Conservation (phyloP, 2,888 invertebrate species). For the Drosophila kanekoi region DNA sequence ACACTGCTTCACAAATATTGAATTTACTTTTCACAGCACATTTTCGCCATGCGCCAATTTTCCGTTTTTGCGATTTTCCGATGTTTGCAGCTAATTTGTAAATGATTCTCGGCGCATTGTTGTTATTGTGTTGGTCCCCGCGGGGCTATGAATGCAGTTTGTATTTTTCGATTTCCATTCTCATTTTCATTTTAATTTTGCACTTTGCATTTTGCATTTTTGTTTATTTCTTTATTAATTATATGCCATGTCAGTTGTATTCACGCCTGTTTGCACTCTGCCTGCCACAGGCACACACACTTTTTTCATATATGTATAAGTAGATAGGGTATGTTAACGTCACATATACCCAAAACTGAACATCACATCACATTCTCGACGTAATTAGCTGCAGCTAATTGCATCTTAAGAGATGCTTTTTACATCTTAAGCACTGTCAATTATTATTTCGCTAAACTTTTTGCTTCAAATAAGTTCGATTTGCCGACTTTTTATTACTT, state of each 20-base stretch:
- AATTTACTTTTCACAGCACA: constrained; percentile 8
- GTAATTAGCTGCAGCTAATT: background rate
- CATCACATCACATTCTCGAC: background rate
- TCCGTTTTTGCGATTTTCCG: background rate
- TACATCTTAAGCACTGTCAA: too few relatives aligned
- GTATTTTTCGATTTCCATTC: constrained; percentile 14
- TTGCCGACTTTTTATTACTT: too few relatives aligned
- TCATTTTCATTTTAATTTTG: constrained; percentile 9
- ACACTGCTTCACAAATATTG: constrained; percentile 31
- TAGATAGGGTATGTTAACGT: too few relatives aligned
- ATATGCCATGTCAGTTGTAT: constrained; percentile 45
- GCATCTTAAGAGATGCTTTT: too few relatives aligned
- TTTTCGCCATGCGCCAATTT: constrained; percentile 6
- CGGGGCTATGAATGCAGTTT: constrained; percentile 14
- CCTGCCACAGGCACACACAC: constrained; percentile 15
- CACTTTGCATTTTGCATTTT: constrained; percentile 3
- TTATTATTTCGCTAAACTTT: too few relatives aligned
- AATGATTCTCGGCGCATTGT: constrained; percentile 55
- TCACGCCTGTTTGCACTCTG: constrained; percentile 39
- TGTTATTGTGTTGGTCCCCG: constrained; percentile 12
- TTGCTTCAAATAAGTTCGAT: too few relatives aligned
- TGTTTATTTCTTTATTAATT: constrained; percentile 25
- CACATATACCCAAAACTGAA: too few relatives aligned
- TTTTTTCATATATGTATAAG: background rate
- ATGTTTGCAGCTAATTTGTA: constrained; percentile 67